phyloP scores from a whole-genome alignment of 2,113 vertebrate genomes.

The Columba janthina region DNA sequence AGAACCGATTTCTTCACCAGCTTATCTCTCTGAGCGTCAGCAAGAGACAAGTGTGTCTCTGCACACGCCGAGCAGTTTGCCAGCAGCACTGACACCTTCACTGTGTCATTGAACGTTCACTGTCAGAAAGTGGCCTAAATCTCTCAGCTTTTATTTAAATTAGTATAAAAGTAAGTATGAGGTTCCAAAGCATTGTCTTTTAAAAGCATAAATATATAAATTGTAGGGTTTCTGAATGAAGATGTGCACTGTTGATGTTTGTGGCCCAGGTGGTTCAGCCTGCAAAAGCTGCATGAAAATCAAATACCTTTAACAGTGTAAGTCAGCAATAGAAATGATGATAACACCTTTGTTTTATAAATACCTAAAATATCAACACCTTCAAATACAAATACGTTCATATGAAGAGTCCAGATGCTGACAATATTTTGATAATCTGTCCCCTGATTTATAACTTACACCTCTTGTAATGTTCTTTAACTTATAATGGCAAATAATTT shows the following conservation, averaged over 20 bases:
- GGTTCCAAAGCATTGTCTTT: background rate
- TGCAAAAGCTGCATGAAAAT: background rate
- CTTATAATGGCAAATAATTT: slow-evolving; percentile 12
- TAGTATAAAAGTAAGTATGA: too few species aligned
- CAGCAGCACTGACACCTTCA: too few species aligned
- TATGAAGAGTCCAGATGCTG: background rate
- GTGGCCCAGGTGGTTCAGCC: background rate
- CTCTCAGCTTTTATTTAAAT: too few species aligned
- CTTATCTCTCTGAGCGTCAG: background rate
- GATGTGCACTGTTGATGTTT: background rate
- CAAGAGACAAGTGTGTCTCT: background rate
- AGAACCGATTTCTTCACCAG: background rate
- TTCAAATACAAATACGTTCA: rapidly evolving
- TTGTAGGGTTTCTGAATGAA: background rate
- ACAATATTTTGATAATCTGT: background rate
- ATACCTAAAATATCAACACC: background rate
- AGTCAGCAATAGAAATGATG: background rate
- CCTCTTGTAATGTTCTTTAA: background rate
- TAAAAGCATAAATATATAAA: rapidly evolving
- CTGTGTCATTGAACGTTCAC: too few species aligned
- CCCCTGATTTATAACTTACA: background rate
- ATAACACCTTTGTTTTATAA: background rate
- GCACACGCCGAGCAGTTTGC: too few species aligned
- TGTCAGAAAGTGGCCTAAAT: too few species aligned
- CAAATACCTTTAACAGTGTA: background rate